Evolutionary conservation across 2,888 invertebrate species (phyloP), one percentile per base, ranked within the genome.

Genomic region (Andrena chrysosceles): DNA sequence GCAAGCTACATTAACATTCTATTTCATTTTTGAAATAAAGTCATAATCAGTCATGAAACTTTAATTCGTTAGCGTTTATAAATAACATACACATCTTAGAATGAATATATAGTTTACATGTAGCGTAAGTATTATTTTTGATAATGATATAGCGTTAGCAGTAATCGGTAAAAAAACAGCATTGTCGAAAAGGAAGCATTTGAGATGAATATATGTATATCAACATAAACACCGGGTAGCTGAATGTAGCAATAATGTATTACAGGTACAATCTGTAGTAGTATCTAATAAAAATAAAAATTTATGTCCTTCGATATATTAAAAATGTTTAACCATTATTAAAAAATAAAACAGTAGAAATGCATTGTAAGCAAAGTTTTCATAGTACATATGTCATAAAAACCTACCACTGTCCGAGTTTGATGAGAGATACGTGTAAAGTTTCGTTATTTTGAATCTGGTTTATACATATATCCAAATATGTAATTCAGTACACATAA

Each of bases 281-380:
- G 6, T 64, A 16, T 42, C 5, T 31, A 42, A 31, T 62, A 48
- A 54, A 31, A 54, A 16, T 13, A 35, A 63, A 63, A 23, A 5
- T 0, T 8, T 6, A 7, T 10, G 23, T 29, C 23, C 3, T 54
- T 64, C 4, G 23, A 42, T 42, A 23, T 13, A 63, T 20, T 35
- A 64, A 35, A 29, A 23, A 29, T 29, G 33, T 10, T 2, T 26
- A 70, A 68, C 26, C 33, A 10, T 2, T 68, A 74, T 7, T 31
- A 23, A 74, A 59, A 48, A 69, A 64, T 8, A 16, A 62, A 69
- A 64, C 7, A 16, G 59, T 68, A 68, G 52, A 83, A 69, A 72
- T 33, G 23, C 48, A 29, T 26, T 77, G 49, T 68, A 81, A 83
- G 62, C 35, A 81, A 85, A 81, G 29, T 31, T 64, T 69, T 62